phyloP scores from a whole-genome alignment of 2,888 invertebrate genomes.

The Yponomeuta malinellus region DNA sequence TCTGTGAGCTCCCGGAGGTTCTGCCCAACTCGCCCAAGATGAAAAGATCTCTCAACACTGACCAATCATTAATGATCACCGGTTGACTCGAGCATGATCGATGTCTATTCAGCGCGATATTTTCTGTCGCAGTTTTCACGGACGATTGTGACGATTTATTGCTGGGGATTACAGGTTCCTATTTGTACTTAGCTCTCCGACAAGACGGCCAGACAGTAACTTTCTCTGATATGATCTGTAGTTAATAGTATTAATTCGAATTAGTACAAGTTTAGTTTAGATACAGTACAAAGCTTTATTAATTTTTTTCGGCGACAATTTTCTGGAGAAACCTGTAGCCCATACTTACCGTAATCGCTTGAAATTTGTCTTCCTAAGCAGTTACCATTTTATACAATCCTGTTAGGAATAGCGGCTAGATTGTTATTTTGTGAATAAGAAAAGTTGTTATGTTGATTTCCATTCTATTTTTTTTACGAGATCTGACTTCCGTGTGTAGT shows the following conservation, averaged over 20 bases:
- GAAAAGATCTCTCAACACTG: constrained; percentile 33
- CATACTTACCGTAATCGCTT: not conserved
- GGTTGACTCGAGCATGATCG: not conserved
- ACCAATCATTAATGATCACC: constrained; percentile 29
- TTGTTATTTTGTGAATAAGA: constrained; percentile 9
- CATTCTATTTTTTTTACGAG: constrained; percentile 6
- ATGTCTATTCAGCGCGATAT: not conserved
- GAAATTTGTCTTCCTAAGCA: not conserved
- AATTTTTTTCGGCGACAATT: not conserved
- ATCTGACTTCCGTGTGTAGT: not conserved
- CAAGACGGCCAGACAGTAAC: not conserved
- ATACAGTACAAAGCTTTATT: constrained; percentile 18
- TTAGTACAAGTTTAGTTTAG: constrained; percentile 18
- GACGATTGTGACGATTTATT: not conserved
- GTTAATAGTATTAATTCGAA: constrained; percentile 15
- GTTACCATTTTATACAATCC: constrained; percentile 11
- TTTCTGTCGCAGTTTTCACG: not conserved
- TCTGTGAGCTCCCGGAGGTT: constrained; percentile 78
- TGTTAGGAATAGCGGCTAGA: not conserved
- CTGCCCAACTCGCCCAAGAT: constrained; percentile 73
- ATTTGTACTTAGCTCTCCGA: constrained; percentile 6
- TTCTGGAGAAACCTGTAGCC: not conserved
- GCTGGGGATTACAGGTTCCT: constrained; percentile 7
- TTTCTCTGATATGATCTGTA: constrained; percentile 2
- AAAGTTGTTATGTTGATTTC: constrained; percentile 3